Percentiles rank a stretch among this genome's conserved stretches.
Evolutionary conservation across 2,797 vertebrate genomes (phyloP).

Genomic region (Myripristis murdjan): DNA sequence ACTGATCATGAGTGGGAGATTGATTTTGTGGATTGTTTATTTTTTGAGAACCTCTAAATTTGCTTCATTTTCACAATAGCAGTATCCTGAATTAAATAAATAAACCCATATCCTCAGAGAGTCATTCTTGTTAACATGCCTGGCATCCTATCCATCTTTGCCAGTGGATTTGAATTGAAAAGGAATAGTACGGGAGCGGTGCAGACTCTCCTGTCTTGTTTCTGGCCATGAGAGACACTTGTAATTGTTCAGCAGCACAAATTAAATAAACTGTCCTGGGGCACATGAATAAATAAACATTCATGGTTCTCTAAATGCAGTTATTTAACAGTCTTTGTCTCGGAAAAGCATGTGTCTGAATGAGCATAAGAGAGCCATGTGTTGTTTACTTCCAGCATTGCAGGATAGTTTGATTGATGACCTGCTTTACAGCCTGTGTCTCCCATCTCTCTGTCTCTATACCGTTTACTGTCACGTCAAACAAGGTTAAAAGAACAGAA

Average conservation of each 20-base stretch:
- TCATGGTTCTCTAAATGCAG: slow-evolving; percentile 42
- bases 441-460: not conserved
- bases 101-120: slow-evolving; percentile 25
- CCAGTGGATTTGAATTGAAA: slow-evolving; percentile 7
- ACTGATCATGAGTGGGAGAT: slow-evolving; percentile 23
- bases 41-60: slow-evolving; percentile 54
- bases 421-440: too few relatives aligned
- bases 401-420: too few relatives aligned
- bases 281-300: slow-evolving; percentile 52
- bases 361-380: not conserved
- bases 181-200: not conserved
- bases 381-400: slow-evolving; percentile 17
- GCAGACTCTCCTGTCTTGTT: not conserved
- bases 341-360: slow-evolving; percentile 17
- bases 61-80: slow-evolving; percentile 9
- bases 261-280: slow-evolving; percentile 21
- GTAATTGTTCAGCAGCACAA: slow-evolving; percentile 50
- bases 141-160: slow-evolving; percentile 30
- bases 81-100: slow-evolving; percentile 22
- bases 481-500: not conserved
- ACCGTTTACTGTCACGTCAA: not conserved
- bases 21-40: slow-evolving; percentile 37
- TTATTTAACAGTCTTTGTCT: slow-evolving; percentile 43
- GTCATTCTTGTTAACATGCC: not conserved
- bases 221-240: slow-evolving; percentile 26